Evolutionary conservation across 2,888 invertebrate genomes (phyloP).

Genomic region (Pseudolycoriella hygida): DNA sequence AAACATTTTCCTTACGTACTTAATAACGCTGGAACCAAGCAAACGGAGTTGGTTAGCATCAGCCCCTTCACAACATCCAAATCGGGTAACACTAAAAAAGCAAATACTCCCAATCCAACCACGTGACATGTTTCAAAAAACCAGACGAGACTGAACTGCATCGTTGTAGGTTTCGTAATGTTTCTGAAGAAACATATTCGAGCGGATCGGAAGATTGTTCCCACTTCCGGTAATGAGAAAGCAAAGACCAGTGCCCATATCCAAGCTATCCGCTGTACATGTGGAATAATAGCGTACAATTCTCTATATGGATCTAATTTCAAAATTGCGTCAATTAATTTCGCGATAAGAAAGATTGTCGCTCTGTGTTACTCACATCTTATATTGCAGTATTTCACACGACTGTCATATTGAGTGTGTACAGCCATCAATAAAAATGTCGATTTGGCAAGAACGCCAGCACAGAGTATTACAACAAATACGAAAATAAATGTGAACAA

Average conservation of each 20-base stretch:
- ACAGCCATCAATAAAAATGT: constrained; percentile 56
- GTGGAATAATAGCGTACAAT: constrained; percentile 39
- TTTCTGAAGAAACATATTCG: constrained; percentile 60
- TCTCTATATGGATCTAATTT: constrained; percentile 39
- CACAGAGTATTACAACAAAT: constrained; percentile 44
- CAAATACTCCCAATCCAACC: constrained; percentile 56
- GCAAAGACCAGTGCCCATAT: constrained; percentile 62
- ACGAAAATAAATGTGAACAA: constrained; percentile 48
- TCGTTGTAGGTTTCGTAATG: constrained; percentile 34
- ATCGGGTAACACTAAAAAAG: constrained; percentile 59
- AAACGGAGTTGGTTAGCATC: constrained; percentile 70
- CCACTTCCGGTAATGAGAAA: constrained; percentile 58
- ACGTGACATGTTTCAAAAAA: constrained; percentile 64
- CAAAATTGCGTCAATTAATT: constrained; percentile 15
- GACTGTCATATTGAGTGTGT: constrained; percentile 37
- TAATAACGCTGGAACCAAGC: constrained; percentile 61
- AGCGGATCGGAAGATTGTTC: constrained; percentile 49
- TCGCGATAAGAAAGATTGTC: background rate
- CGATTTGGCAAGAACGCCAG: constrained; percentile 56
- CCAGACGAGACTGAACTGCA: constrained; percentile 39
- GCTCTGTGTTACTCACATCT: constrained; percentile 15
- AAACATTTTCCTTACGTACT: constrained; percentile 34
- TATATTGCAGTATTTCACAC: constrained; percentile 41
- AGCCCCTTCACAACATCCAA: constrained; percentile 66
- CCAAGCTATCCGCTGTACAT: constrained; percentile 54